Evolutionary conservation across 2,113 vertebrate species (phyloP), one percentile per base, ranked within the genome.

Genomic region (Nematolebias whitei): DNA sequence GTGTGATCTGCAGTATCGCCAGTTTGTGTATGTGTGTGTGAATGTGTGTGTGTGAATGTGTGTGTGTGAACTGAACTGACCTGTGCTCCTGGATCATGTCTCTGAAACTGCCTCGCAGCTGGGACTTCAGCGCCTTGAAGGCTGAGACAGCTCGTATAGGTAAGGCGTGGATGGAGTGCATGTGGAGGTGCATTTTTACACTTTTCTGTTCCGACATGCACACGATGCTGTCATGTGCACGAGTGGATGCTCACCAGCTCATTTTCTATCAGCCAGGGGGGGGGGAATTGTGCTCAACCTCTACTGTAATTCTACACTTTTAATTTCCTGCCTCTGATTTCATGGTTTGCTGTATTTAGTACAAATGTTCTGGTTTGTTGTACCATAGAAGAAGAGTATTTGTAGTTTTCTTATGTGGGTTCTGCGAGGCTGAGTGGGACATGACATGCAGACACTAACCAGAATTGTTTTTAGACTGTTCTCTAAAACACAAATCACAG

Each of bases 101-200:
- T 79, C 92, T 98, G 52, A 98, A 96, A 86, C 86, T 98, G 80
- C 95, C 96, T 51, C 94, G 94, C 74, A 95, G 90, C 90, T 98
- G 97, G 97, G 97, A 98, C 78, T 98, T 99, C 91, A 93, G 91
- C 84, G 89, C 89, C 88, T 88, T 98, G 87, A 95, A 93, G 82
- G 71, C 76, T 61, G 96, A 99, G 50, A 85, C 94, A 47, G 74
- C 85, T 2, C 96, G 92, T 80, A 97, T 98, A 93, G 96, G 98
- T 98, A 94, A 68, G 1, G 24, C 0, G 0, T 4, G 32, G 65
- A 39, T 40, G 0, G 44, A 10, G 20, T 5, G 29, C 41, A 22
- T 57, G 62, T 19, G 12, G 5, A 0, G 2, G 38, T 66, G 67
- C 47, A 29, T 64, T 66, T 55, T 22, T 5, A 9, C 29, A 32